phyloP scores from a whole-genome alignment of 1,140 invertebrate genomes.

The Hylaeus anthracinus region DNA sequence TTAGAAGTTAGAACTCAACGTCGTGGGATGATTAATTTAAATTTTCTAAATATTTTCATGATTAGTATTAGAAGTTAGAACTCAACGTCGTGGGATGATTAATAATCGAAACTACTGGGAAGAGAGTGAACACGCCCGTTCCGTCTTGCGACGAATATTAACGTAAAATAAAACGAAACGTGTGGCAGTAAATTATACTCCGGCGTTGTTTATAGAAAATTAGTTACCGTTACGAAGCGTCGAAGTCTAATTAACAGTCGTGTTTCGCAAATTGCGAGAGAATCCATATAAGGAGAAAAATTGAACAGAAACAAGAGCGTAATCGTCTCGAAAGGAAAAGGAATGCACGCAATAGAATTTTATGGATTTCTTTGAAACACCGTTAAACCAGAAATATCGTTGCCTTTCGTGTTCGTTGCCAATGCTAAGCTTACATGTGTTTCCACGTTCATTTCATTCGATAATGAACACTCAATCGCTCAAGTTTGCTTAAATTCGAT shows the following conservation, averaged over 20 bases:
- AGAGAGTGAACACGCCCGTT: background rate
- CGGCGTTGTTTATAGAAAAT: constrained; percentile 6
- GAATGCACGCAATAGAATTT: background rate
- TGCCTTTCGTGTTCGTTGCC: background rate
- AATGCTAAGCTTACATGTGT: background rate
- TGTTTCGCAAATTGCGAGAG: background rate
- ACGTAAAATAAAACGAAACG: too few relatives aligned
- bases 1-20: too few relatives aligned
- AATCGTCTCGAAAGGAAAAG: background rate
- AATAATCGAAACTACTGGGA: too few relatives aligned
- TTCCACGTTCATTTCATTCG: constrained; percentile 7
- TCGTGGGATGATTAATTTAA: too few relatives aligned
- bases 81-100: too few relatives aligned
- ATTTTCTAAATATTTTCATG: too few relatives aligned
- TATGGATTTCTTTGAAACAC: constrained; percentile 17
- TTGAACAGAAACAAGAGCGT: background rate
- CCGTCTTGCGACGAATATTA: background rate
- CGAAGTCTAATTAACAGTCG: constrained; percentile 12
- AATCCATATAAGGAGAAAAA: constrained; percentile 12
- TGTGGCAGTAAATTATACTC: background rate
- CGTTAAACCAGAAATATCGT: constrained; percentile 18
- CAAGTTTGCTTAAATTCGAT: background rate
- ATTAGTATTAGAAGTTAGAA: too few relatives aligned
- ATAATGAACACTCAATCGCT: constrained; percentile 1
- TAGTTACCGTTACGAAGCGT: constrained; percentile 19